phyloP scores from a whole-genome alignment of 2,888 invertebrate species.

The Celastrina argiolus region DNA sequence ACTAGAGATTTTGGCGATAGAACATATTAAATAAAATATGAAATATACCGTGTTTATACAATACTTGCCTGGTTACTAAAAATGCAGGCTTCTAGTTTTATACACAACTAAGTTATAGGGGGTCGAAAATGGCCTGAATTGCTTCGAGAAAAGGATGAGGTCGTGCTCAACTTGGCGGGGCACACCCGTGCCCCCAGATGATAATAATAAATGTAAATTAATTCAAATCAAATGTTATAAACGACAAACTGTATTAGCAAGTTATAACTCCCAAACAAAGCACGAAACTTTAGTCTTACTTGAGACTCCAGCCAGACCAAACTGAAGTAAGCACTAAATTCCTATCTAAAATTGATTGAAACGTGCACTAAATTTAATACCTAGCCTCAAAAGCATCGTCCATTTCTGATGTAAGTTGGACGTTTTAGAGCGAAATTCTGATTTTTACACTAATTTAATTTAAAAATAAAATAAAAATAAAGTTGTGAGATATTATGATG shows the following conservation, averaged over 20 bases:
- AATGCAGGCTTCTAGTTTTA: too few relatives aligned
- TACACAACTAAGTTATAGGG: too few relatives aligned
- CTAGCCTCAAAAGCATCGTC: not conserved
- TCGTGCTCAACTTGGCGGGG: too few relatives aligned
- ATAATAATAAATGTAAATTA: too few relatives aligned
- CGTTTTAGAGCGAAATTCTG: not conserved
- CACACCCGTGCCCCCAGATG: too few relatives aligned
- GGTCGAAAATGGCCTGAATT: too few relatives aligned
- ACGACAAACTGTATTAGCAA: not conserved
- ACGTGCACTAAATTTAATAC: constrained; percentile 2
- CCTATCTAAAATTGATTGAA: not conserved
- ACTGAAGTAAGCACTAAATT: not conserved
- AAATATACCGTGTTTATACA: too few relatives aligned
- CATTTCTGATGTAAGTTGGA: not conserved
- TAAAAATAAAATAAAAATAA: not conserved
- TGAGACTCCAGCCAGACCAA: not conserved
- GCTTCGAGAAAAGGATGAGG: too few relatives aligned
- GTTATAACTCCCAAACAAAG: not conserved
- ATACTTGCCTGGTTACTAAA: too few relatives aligned
- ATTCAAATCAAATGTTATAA: not conserved
- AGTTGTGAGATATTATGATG: not conserved
- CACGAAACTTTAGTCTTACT: not conserved
- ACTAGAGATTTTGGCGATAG: too few relatives aligned
- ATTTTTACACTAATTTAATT: not conserved
- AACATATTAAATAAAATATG: too few relatives aligned